Percentiles rank a stretch among this genome's conserved stretches.
These are phyloP conservation scores for Anthrax anthrax DNA, from an alignment of 2,888 invertebrate genomes.

Conservation along the genomic window DNA sequence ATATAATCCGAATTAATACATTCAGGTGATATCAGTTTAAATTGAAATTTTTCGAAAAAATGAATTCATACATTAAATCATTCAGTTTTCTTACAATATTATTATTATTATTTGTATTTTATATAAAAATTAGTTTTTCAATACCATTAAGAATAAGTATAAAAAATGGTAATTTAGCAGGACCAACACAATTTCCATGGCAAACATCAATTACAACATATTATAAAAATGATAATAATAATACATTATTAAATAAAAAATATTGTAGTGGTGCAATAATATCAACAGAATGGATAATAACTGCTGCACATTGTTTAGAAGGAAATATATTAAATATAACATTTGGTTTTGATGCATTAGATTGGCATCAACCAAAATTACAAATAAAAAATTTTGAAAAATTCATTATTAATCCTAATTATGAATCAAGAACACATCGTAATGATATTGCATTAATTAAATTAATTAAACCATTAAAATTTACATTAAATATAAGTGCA, in stretches of 20 bases:
- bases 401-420: not conserved
- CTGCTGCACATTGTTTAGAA: slow-evolving; percentile 4
- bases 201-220: slow-evolving; percentile 1
- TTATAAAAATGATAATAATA: not conserved
- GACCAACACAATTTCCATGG: slow-evolving; percentile 6
- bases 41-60: not conserved
- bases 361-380: not conserved
- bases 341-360: slow-evolving; percentile 3
- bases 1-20: too few relatives aligned
- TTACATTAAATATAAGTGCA: not conserved
- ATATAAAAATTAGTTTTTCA: not conserved
- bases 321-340: not conserved
- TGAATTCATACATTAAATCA: not conserved
- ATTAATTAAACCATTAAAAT: not conserved
- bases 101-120: not conserved
- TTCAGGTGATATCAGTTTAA: too few relatives aligned
- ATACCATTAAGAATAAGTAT: not conserved
- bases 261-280: slow-evolving; percentile 4
- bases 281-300: slow-evolving; percentile 5
- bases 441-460: slow-evolving; percentile 4
- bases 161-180: not conserved
- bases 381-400: not conserved
- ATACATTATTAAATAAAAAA: not conserved
- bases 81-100: not conserved
- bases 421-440: not conserved